phyloP scores from a whole-genome alignment of 2,797 vertebrate genomes.

The Garrulus glandarius region DNA sequence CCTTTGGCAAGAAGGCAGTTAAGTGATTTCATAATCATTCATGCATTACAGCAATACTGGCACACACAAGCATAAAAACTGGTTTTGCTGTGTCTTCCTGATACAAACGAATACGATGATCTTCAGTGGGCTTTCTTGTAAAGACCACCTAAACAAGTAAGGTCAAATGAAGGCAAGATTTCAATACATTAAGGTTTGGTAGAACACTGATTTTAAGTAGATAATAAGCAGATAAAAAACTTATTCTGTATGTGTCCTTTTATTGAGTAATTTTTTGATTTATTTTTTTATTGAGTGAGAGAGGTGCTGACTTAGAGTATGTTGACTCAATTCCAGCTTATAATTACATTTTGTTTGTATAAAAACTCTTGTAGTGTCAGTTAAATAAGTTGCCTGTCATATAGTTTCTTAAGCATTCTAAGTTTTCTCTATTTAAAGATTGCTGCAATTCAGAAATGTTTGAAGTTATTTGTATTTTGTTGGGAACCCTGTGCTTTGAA shows the following conservation, averaged over 20 bases:
- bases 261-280: not conserved
- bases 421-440: not conserved
- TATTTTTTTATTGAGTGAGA: not conserved
- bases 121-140: not conserved
- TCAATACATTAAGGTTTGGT: not conserved
- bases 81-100: not conserved
- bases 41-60: not conserved
- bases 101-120: not conserved
- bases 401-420: not conserved
- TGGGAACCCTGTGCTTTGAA: not conserved
- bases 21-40: conserved; percentile 2
- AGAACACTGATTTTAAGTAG: not conserved
- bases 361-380: not conserved
- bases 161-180: not conserved
- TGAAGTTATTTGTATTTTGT: not conserved
- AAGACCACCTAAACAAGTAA: not conserved
- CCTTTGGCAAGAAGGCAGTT: not conserved
- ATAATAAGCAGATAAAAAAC: not conserved
- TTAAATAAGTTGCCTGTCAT: not conserved
- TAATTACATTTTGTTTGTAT: not conserved
- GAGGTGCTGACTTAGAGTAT: not conserved
- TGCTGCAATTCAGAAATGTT: not conserved
- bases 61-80: not conserved
- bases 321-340: not conserved
- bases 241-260: not conserved